Evolutionary conservation across 2,797 vertebrate species (phyloP), one percentile per base, ranked within the genome.

Genomic region (Rachycentron canadum): DNA sequence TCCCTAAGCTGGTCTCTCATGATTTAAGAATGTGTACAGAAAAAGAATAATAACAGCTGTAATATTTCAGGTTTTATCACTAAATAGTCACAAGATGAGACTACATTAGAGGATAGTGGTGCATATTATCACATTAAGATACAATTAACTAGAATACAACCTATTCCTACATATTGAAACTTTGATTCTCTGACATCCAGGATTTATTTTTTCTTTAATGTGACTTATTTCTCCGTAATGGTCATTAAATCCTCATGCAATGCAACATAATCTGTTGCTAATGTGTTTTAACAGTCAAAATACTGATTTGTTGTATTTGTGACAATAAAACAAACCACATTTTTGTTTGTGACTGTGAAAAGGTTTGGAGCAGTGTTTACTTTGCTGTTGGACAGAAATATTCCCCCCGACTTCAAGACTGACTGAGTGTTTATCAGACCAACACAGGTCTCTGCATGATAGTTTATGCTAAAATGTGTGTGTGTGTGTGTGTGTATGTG

Each of bases 391-490:
- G 49, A 25, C n/a, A 50, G n/a, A 50, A 47, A 21, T 47, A 21
- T 17, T 21, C 10, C n/a, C 19, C 21, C 45, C 21, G 7, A 14
- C 49, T 25, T 23, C 23, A 25, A 16, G 23, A n/a, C 45, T 10
- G 45, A 11, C 11, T 1, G 23, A 38, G 25, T 69, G 58, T 74
- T 78, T 67, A 65, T 47, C 30, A 34, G 64, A 34, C 16, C 26
- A 64, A 55, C 68, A 60, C 78, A 63, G 34, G 61, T 73, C 69
- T 63, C 76, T 65, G 71, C 74, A 49, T 21, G 78, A 38, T 17
- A 52, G 75, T 68, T 69, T 59, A 56, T 53, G 49, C 62, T 69
- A 40, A 67, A 50, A 32, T 76, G 19, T 86, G 57, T 76, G 43
- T 83, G 57, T 74, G 36, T 58, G 36, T n/a, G 11, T 38, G 55